Conservation (phyloP, 2,888 invertebrate genomes). For the Oeneis ivallda region DNA sequence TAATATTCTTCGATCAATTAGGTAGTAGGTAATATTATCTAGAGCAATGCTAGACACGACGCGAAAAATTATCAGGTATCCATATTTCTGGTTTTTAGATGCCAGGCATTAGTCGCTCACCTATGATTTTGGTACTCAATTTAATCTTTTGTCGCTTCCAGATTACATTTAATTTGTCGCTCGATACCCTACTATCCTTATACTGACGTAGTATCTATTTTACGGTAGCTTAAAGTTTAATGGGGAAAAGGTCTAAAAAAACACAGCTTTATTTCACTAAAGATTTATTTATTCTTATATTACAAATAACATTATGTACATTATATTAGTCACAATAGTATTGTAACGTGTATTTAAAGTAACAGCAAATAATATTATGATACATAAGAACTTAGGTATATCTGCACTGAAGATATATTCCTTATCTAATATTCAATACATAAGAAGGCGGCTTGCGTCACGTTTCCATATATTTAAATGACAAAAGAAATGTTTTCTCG, state of each 20-base stretch:
- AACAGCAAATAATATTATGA: slow-evolving; percentile 42
- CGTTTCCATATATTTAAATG: slow-evolving; percentile 25
- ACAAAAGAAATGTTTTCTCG: slow-evolving; percentile 1
- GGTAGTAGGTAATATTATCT: too few relatives aligned
- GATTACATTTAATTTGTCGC: too few relatives aligned
- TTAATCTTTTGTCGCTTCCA: too few relatives aligned
- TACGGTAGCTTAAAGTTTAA: background rate
- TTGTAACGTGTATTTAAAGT: slow-evolving; percentile 57
- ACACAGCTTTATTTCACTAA: slow-evolving; percentile 65
- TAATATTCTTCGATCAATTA: too few relatives aligned
- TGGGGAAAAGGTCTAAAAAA: background rate
- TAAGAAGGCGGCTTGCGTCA: slow-evolving; percentile 33
- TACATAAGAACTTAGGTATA: slow-evolving; percentile 36
- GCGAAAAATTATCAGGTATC: too few relatives aligned
- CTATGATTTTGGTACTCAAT: too few relatives aligned
- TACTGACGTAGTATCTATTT: background rate
- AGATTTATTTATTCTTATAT: slow-evolving; percentile 74
- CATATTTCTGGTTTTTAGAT: background rate
- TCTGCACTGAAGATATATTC: slow-evolving; percentile 34
- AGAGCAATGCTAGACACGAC: too few relatives aligned
- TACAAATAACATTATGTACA: slow-evolving; percentile 80
- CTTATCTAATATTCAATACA: slow-evolving; percentile 30
- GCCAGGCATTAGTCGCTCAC: too few relatives aligned
- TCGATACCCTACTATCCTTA: too few relatives aligned
- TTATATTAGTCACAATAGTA: slow-evolving; percentile 54